Percentiles rank a stretch among this genome's conserved stretches.
Evolutionary conservation across 2,113 vertebrate species (phyloP).

Genomic region (Cyprinodon brontotheroides): DNA sequence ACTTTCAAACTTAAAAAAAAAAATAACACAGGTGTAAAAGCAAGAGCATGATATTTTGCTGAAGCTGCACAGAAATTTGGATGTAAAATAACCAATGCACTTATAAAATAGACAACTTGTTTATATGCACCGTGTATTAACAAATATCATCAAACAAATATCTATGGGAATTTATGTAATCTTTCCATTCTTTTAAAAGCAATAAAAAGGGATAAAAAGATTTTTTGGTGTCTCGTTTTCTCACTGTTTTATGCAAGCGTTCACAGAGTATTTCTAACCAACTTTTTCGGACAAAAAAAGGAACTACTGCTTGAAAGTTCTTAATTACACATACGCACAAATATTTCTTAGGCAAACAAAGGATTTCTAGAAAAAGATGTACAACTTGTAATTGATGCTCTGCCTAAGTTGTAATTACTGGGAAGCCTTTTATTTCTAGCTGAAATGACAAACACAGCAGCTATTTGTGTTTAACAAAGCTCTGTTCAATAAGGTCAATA

Average conservation of each 20-base stretch:
- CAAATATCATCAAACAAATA: background rate
- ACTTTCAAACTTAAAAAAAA: background rate
- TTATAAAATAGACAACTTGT: background rate
- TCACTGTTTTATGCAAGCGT: background rate
- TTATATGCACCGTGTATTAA: background rate
- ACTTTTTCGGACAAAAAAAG: constrained; percentile 2
- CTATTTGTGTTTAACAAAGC: constrained; percentile 50
- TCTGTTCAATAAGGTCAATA: constrained; percentile 65
- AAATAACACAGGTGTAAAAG: background rate
- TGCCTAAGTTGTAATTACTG: constrained; percentile 45
- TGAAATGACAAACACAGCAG: constrained; percentile 34
- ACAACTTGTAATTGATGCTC: constrained; percentile 3
- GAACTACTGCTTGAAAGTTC: constrained; percentile 20
- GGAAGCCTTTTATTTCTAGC: constrained; percentile 39
- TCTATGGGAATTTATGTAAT: background rate
- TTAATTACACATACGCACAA: constrained; percentile 4
- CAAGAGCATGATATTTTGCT: background rate
- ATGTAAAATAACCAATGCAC: background rate
- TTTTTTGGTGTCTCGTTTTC: background rate
- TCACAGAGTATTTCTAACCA: background rate
- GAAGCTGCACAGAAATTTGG: background rate
- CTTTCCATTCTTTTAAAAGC: background rate
- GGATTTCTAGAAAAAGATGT: constrained; percentile 6
- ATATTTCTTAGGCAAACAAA: constrained; percentile 14
- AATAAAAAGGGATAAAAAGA: constrained; percentile 17